Base-by-base conservation (phyloP, 2,113 vertebrate species). In the Physeter macrocephalus region DNA sequence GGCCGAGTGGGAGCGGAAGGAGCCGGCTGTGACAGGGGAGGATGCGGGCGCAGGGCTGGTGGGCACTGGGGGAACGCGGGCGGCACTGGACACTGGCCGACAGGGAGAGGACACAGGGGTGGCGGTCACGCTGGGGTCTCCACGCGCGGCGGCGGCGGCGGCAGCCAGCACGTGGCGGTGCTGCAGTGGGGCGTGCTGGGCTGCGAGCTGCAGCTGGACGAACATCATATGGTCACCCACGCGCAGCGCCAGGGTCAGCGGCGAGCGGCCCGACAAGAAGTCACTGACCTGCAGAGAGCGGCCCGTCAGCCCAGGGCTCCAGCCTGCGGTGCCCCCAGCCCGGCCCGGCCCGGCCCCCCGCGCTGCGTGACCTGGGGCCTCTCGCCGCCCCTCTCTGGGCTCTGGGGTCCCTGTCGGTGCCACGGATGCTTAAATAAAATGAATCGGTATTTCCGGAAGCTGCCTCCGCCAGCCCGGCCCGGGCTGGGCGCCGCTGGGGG, bases 211-310 rank as follows among this genome's bases (percentile, higher is more conserved):
- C 43, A 99, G 99, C 98, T 99, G 99, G 90, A 99, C 99, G 90
- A 99, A 99, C 99, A 99, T 99, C 99, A 99, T 99, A 98, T 99
- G 99, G 98, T 99, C 99, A 0, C 99, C 99, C 10, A 99, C 99
- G 0, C 99, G 99, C 95, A 99, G 98, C 0, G 99, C 99, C 97
- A 99, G 98, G 74, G 99, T 99, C 98, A 99, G 98, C 0, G 99
- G 99, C 0, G 99, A 99, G 83, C 99, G 99, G 75, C 99, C 99
- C 0, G 99, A 99, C 98, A 99, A 98, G 98, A 99, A 99, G 98
- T 99, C 99, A 69, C 99, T 99, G 99, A 99, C 99, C 99, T 99
- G 98, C 8, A 71, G 84, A 96, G 90, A 97, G 12, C 1, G 0
- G 12, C 78, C 72, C 1, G 3, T 98, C 82, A 98, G 92, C 36